These are phyloP conservation scores for Oceanites oceanicus DNA, from an alignment of 2,113 vertebrate genomes.

Conservation along the genomic window DNA sequence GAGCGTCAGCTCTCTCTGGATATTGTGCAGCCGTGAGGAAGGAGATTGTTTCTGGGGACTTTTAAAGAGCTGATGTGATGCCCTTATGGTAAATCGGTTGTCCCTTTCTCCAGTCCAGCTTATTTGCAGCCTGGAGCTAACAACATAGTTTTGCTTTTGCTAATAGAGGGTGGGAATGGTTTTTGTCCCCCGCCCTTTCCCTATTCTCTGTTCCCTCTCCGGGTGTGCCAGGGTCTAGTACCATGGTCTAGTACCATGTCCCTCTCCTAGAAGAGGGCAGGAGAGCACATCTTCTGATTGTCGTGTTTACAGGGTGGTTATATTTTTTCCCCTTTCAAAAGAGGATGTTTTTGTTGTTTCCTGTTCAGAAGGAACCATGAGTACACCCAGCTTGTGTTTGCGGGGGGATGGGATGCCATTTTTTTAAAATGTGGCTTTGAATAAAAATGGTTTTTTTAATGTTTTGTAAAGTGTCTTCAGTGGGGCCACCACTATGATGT, in stretches of 20 bases:
- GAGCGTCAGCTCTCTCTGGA: neutral
- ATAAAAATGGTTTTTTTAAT: neutral
- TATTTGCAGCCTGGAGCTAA: neutral
- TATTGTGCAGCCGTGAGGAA: neutral
- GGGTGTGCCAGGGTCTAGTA: neutral
- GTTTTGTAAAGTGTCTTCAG: constrained; percentile 44
- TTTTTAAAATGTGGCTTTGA: constrained; percentile 17
- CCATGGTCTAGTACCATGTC: neutral
- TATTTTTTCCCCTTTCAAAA: neutral
- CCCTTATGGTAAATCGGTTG: neutral
- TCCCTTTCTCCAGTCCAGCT: neutral
- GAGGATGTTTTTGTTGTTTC: neutral
- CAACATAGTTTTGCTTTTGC: neutral
- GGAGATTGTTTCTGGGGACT: neutral
- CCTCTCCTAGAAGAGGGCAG: neutral
- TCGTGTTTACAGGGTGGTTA: neutral
- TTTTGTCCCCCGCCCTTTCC: neutral
- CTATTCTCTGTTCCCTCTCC: neutral
- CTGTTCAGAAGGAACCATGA: neutral
- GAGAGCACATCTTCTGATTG: neutral
- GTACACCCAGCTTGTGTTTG: constrained; percentile 36
- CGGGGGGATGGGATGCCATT: neutral
- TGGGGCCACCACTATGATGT: constrained; percentile 36
- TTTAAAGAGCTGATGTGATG: neutral
- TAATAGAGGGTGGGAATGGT: neutral